These are phyloP conservation scores for Spisula solida DNA, from an alignment of 2,888 invertebrate species.

Conservation along the genomic window DNA sequence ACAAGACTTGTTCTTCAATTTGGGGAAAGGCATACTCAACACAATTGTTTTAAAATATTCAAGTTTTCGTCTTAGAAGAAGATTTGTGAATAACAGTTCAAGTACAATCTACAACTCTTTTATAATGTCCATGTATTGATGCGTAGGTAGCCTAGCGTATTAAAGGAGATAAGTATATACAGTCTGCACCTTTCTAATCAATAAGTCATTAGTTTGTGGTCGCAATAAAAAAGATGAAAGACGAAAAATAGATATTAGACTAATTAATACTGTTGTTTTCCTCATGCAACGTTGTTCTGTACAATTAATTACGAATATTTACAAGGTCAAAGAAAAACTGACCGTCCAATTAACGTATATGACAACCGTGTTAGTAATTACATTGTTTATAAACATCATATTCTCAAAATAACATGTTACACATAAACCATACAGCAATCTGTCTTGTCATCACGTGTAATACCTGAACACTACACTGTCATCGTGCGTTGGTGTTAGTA, in stretches of 20 bases:
- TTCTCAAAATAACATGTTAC: neutral
- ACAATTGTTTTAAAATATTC: too few species aligned
- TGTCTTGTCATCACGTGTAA: too few species aligned
- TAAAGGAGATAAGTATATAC: too few species aligned
- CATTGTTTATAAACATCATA: neutral
- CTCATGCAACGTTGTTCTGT: neutral
- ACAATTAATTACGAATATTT: neutral
- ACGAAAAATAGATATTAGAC: neutral
- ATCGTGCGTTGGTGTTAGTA: neutral
- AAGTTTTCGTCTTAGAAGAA: too few species aligned
- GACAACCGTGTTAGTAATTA: neutral
- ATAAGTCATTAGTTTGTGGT: neutral
- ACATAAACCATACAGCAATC: too few species aligned
- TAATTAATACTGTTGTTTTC: neutral
- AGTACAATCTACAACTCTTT: neutral
- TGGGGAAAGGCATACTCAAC: too few species aligned
- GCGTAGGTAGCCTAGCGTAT: too few species aligned
- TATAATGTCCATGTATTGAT: too few species aligned
- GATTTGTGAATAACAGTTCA: too few species aligned
- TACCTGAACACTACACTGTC: neutral
- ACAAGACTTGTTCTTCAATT: too few species aligned
- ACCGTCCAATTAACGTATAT: neutral
- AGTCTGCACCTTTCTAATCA: too few species aligned
- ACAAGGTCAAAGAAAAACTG: neutral
- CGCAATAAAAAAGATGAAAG: neutral